Evolutionary conservation across 2,797 vertebrate genomes (phyloP), one percentile per base, ranked within the genome.

Genomic region (Synanceia verrucosa): DNA sequence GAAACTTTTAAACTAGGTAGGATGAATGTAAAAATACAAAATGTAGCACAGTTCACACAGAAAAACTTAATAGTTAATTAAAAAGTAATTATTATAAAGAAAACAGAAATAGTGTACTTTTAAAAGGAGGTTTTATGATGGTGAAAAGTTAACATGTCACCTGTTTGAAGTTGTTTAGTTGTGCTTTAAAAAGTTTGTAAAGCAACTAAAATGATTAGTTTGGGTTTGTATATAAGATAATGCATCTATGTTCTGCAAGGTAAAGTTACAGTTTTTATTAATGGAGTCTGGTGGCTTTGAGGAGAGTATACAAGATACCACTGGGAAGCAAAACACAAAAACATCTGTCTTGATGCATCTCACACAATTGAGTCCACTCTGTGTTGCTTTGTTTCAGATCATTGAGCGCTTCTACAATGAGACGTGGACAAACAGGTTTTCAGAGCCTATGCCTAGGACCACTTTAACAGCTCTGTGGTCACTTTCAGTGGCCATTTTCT

Each of bases 401-500:
- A 98, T 99, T 4, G 95, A 98, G 86, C 79, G 76, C 6, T 99
- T 99, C 88, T 97, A 96, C 90, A 99, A 97, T 76, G 88, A 93
- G 41, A 99, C 97, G 0, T 99, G 97, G 97, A 2, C 53, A 12
- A 28, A 67, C 34, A 94, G 97, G 18, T 96, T 96, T 0, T 72
- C 85, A 0, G 94, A 96, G 63, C 14, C 83, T 57, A 96, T 99
- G 72, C 52, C 88, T 23, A 18, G 74, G 0, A 18, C 70, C 63
- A 91, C 93, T 0, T 85, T 98, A 5, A 98, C 96, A 55, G 95
- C 96, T 0, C 94, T 99, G 24, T 99, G 98, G 98, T 97, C 98
- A 3, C 85, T 97, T 73, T 97, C 98, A 0, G 98, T 99, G 1
- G 94, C 98, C 82, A 97, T 99, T 84, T 99, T 99, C 91, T 97